Conservation (phyloP, 1,140 invertebrate genomes). For the Stegodyphus dumicola region DNA sequence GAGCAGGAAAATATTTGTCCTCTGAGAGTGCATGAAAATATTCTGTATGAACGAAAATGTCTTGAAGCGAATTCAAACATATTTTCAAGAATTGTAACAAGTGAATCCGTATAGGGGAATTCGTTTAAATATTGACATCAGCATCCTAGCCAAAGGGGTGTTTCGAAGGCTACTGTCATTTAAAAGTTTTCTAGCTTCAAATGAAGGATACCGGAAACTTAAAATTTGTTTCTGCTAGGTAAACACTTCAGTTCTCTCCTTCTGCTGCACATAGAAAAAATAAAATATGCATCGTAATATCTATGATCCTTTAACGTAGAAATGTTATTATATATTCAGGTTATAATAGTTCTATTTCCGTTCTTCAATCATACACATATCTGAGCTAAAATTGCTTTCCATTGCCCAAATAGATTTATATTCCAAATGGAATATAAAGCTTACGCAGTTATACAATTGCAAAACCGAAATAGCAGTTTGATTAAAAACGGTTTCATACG, state of each 20-base stretch:
- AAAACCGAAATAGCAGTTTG: too few species aligned
- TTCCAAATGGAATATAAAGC: too few species aligned
- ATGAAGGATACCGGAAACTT: not conserved
- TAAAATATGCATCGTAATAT: too few species aligned
- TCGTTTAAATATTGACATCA: conserved; percentile 42
- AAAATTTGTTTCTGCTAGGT: not conserved
- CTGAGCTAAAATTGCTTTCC: too few species aligned
- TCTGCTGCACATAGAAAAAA: too few species aligned
- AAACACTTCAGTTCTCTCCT: not conserved
- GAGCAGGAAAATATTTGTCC: conserved; percentile 16
- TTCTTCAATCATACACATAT: too few species aligned
- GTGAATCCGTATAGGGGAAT: conserved; percentile 1
- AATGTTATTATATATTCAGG: too few species aligned
- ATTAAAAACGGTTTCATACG: too few species aligned
- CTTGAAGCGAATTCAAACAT: conserved; percentile 36
- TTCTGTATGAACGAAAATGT: conserved; percentile 24
- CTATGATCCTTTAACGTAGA: too few species aligned
- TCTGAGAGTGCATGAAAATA: conserved; percentile 9
- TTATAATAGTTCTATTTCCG: too few species aligned
- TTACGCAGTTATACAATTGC: too few species aligned
- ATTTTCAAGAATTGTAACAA: conserved; percentile 26
- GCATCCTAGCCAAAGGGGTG: conserved; percentile 27
- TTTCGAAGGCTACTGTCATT: conserved; percentile 6
- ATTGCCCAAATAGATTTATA: too few species aligned
- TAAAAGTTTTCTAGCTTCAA: not conserved